These are phyloP conservation scores for Strigamia maritima DNA, from an alignment of 2,888 invertebrate species.

Conservation along the genomic window DNA sequence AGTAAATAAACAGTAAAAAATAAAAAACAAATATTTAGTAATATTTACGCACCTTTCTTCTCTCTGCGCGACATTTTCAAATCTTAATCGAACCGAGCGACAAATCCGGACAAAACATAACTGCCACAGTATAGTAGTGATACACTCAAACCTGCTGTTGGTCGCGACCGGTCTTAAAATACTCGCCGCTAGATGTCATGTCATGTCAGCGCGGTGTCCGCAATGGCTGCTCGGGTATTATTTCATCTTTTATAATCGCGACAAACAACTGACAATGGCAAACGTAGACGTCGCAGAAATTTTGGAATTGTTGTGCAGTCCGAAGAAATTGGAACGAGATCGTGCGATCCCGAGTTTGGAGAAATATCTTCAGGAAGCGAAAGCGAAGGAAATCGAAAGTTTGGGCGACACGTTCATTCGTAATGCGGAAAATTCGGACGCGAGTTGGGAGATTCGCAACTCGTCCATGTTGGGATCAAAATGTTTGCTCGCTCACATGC, in stretches of 20 bases:
- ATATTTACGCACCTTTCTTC: background rate
- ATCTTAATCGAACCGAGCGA: background rate
- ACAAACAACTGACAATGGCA: background rate
- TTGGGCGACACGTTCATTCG: background rate
- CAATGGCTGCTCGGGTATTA: too few relatives aligned
- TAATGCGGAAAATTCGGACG: constrained; percentile 43
- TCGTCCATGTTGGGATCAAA: constrained; percentile 53
- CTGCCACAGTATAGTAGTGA: too few relatives aligned
- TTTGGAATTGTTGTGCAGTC: constrained; percentile 36
- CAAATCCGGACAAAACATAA: too few relatives aligned
- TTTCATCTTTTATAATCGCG: too few relatives aligned
- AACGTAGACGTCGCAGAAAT: background rate
- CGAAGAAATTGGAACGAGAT: constrained; percentile 40
- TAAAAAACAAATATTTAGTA: too few relatives aligned
- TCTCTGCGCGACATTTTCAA: background rate
- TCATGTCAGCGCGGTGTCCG: too few relatives aligned
- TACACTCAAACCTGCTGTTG: too few relatives aligned
- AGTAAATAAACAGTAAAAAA: background rate
- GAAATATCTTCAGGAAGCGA: constrained; percentile 5
- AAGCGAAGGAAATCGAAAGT: background rate
- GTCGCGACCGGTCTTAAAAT: too few relatives aligned
- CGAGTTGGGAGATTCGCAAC: constrained; percentile 54
- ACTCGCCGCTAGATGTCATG: too few relatives aligned
- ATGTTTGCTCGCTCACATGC: constrained; percentile 47
- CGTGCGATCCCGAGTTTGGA: constrained; percentile 24